These are phyloP conservation scores for Tetragonula carbonaria DNA, from an alignment of 2,888 invertebrate genomes.

Conservation along the genomic window DNA sequence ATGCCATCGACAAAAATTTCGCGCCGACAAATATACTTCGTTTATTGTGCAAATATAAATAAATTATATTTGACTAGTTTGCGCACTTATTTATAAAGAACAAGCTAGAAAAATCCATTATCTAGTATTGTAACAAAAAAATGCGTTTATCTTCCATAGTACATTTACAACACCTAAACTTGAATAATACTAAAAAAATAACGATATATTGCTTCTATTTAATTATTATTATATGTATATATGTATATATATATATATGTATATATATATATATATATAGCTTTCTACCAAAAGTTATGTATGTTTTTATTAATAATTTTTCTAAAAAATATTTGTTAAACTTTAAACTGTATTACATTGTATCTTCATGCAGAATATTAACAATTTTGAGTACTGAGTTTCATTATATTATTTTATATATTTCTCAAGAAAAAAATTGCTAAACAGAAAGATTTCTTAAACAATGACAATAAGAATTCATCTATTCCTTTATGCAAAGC, in stretches of 20 bases:
- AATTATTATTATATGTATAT: constrained; percentile 9
- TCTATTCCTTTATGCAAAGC: constrained; percentile 27
- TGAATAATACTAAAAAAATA: constrained; percentile 32
- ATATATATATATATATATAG: no score
- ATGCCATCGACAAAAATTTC: constrained; percentile 40
- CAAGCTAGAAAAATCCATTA: constrained; percentile 23
- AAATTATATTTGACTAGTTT: constrained; percentile 59
- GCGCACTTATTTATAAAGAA: constrained; percentile 36
- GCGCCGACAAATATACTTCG: constrained; percentile 6
- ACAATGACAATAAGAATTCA: constrained; percentile 22
- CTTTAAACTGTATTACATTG: constrained; percentile 41
- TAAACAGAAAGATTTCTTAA: constrained; percentile 20
- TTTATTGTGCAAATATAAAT: constrained; percentile 48
- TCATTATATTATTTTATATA: constrained; percentile 30
- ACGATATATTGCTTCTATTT: constrained; percentile 24
- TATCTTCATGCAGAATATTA: constrained; percentile 44
- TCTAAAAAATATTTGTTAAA: constrained; percentile 54
- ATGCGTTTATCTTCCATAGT: constrained; percentile 2
- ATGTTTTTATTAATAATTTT: constrained; percentile 38
- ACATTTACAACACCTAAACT: constrained; percentile 7
- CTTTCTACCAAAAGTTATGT: constrained; percentile 27
- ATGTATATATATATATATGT: no score
- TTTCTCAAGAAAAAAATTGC: constrained; percentile 17
- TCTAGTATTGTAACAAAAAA: constrained; percentile 16
- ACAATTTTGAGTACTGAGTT: constrained; percentile 16